Percentiles rank a stretch among this genome's conserved stretches.
phyloP scores from a whole-genome alignment of 2,888 invertebrate species.

The Dicranocentrus wangi region DNA sequence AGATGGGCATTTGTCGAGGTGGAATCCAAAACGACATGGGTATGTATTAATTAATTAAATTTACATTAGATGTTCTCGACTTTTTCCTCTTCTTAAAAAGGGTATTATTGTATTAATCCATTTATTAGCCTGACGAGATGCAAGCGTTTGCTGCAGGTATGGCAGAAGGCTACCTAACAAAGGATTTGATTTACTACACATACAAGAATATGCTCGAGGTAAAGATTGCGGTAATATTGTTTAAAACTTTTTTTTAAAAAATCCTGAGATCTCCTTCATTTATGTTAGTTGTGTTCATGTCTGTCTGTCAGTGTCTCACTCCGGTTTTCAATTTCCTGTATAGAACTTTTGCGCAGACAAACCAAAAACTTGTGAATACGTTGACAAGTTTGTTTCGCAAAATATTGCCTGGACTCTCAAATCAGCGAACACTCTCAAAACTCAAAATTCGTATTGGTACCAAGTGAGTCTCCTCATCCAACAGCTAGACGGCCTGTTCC shows the following conservation, averaged over 20 bases:
- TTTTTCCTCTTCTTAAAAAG: too few relatives aligned
- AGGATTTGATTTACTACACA: constrained; percentile 86
- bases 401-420: constrained; percentile 80
- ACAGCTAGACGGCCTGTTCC: constrained; percentile 85
- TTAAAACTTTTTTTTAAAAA: background rate
- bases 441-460: constrained; percentile 86
- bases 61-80: too few relatives aligned
- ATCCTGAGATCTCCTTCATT: too few relatives aligned
- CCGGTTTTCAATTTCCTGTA: background rate
- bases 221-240: constrained; percentile 1
- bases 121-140: constrained; percentile 83
- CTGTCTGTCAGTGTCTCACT: too few relatives aligned
- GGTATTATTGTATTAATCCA: too few relatives aligned
- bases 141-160: constrained; percentile 92
- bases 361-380: constrained; percentile 80
- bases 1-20: constrained; percentile 90
- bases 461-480: constrained; percentile 86
- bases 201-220: constrained; percentile 83
- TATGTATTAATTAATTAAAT: too few relatives aligned
- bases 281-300: too few relatives aligned
- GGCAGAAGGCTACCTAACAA: constrained; percentile 87
- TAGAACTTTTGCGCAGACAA: constrained; percentile 77
- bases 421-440: constrained; percentile 77
- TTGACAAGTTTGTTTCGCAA: constrained; percentile 80
- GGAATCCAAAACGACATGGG: constrained; percentile 83